Percentiles rank a stretch among this genome's conserved stretches.
phyloP scores from a whole-genome alignment of 1,140 invertebrate species.

The Ceratosolen fusciceps region DNA sequence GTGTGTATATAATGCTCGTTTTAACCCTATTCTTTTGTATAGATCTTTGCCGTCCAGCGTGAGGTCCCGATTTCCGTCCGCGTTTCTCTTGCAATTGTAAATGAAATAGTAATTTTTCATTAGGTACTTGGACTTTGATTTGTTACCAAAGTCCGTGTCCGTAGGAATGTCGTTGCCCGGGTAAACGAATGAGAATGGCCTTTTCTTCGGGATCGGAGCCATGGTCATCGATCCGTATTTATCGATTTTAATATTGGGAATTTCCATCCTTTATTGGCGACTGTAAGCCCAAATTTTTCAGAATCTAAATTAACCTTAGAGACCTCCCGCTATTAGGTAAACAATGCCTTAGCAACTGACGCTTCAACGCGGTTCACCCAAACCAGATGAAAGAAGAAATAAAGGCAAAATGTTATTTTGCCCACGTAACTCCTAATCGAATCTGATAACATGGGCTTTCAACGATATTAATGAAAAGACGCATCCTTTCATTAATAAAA shows the following conservation, averaged over 20 bases:
- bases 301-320: background rate
- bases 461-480: too few relatives aligned
- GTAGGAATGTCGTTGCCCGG: background rate
- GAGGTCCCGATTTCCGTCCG: constrained; percentile 62
- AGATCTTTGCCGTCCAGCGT: constrained; percentile 62
- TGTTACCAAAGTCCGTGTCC: background rate
- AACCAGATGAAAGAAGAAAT: too few relatives aligned
- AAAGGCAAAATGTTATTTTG: too few relatives aligned
- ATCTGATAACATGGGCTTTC: too few relatives aligned
- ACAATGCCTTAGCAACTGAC: constrained; percentile 43
- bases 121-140: background rate
- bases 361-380: too few relatives aligned
- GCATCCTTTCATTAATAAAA: background rate
- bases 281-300: background rate
- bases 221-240: constrained; percentile 32
- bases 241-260: background rate
- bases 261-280: background rate
- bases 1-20: background rate
- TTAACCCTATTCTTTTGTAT: constrained; percentile 54
- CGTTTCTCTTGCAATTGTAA: constrained; percentile 64
- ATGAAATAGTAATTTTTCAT: constrained; percentile 59
- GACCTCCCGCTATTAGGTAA: background rate
- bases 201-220: background rate
- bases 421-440: too few relatives aligned
- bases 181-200: constrained; percentile 14